Base-by-base conservation (phyloP, 2,797 vertebrate genomes). In the Oceanodroma leucorhoa region DNA sequence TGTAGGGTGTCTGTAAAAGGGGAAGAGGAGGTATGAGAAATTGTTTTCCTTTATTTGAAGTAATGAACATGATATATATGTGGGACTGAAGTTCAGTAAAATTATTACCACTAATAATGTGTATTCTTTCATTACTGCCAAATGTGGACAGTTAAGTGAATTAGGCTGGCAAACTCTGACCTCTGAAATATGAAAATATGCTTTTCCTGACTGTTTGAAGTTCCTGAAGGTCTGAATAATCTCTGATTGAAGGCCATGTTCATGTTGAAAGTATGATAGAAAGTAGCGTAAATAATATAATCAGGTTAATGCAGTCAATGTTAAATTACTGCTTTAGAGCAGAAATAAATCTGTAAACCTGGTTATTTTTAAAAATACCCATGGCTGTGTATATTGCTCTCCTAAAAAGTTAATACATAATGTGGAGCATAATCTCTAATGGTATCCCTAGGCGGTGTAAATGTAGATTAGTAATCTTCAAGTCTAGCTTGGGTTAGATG, bases 81-180 rank as follows among this genome's bases (percentile, higher is more conserved):
- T 64, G 50, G n/a, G n/a, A 45, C 36, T 73, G 40, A 92, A 73
- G 29, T 73, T 85, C 21, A 13, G n/a, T 87, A 41, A 51, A 93
- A 64, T 66, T 76, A 55, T 64, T 87, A 14, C 16, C 6, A 14
- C 48, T 77, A 32, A 23, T 46, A 72, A 21, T 61, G 20, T 3
- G 1, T 69, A 24, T 43, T 69, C 45, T 88, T 88, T 83, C 7
- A 26, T 75, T 81, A 24, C 46, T 89, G 46, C 45, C 54, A 88
- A 29, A 34, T 53, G 27, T 40, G 41, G 77, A 29, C 41, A 53
- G 23, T 55, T 86, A 75, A 40, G 26, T 78, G 24, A 75, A 61
- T 55, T 80, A 83, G 17, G 16, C 30, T 82, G 70, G 40, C 38
- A 82, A 78, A 79, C 23, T 76, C 34, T 53, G 38, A 30, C 54